Conservation (phyloP, 2,113 vertebrate species). For the Sander lucioperca region DNA sequence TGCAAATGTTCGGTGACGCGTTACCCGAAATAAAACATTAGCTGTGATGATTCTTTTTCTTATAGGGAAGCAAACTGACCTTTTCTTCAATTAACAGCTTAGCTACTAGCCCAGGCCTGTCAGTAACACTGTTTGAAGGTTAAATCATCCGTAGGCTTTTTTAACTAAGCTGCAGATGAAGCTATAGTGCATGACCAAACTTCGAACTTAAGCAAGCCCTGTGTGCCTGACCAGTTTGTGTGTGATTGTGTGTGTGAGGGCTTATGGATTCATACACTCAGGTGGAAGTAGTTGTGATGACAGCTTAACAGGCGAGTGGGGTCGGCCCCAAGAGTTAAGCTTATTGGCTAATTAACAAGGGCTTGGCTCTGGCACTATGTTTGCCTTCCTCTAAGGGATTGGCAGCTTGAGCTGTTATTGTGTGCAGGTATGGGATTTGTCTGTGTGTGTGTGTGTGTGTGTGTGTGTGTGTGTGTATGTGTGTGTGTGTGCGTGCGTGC, state of each 20-base stretch:
- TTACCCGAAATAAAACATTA: conserved; percentile 4
- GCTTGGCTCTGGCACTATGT: conserved; percentile 63
- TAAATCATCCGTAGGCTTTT: conserved; percentile 24
- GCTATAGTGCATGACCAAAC: conserved; percentile 17
- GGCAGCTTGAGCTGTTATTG: conserved; percentile 56
- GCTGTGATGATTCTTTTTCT: conserved; percentile 4
- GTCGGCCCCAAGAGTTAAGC: conserved; percentile 55
- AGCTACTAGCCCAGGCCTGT: not conserved
- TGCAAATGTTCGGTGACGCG: not conserved
- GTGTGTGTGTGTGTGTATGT: not conserved
- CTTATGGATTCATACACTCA: conserved; percentile 45
- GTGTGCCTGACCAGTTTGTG: conserved; percentile 9
- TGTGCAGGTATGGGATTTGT: conserved; percentile 45
- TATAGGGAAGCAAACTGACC: not conserved
- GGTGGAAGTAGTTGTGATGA: conserved; percentile 66
- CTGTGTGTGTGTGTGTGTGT: conserved; percentile 5
- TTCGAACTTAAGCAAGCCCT: not conserved
- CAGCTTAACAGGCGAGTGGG: conserved; percentile 65
- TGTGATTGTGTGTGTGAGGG: conserved; percentile 22
- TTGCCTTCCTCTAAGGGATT: conserved; percentile 58
- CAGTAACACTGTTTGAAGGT: conserved; percentile 12
- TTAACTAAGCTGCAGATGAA: conserved; percentile 28
- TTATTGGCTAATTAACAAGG: conserved; percentile 63
- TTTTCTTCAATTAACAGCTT: conserved; percentile 8
- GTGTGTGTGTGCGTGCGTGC: not conserved